Percentiles rank a stretch among this genome's conserved stretches.
Evolutionary conservation across 2,113 vertebrate species (phyloP).

Genomic region (Petrocephalus zakoni): DNA sequence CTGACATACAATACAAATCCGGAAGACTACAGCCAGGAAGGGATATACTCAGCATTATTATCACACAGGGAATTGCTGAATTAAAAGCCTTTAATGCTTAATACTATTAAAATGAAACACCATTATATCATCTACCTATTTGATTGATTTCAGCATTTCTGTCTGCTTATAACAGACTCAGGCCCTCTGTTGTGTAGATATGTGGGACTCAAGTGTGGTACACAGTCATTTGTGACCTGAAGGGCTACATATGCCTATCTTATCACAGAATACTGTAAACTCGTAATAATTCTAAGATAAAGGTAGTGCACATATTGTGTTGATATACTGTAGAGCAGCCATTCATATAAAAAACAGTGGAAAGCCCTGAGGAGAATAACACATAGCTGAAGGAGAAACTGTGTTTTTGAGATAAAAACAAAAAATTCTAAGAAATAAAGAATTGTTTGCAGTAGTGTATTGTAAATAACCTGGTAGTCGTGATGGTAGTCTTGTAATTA

Average conservation of each 20-base stretch:
- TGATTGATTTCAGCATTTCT: background rate
- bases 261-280: background rate
- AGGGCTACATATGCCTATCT: background rate
- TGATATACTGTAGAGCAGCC: background rate
- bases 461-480: background rate
- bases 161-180: background rate
- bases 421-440: background rate
- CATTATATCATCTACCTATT: constrained; percentile 11
- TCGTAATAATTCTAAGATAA: background rate
- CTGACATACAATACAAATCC: constrained; percentile 15
- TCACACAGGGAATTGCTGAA: background rate
- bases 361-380: background rate
- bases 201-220: background rate
- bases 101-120: constrained; percentile 6
- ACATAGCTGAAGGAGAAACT: background rate
- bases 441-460: background rate
- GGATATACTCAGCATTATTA: background rate
- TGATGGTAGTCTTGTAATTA: background rate
- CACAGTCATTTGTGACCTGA: background rate
- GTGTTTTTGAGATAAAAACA: background rate
- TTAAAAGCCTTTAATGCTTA: background rate
- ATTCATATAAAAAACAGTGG: background rate
- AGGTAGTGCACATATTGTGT: background rate
- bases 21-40: background rate
- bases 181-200: background rate